phyloP scores from a whole-genome alignment of 2,113 vertebrate genomes.

The Dryoscopus gambensis region DNA sequence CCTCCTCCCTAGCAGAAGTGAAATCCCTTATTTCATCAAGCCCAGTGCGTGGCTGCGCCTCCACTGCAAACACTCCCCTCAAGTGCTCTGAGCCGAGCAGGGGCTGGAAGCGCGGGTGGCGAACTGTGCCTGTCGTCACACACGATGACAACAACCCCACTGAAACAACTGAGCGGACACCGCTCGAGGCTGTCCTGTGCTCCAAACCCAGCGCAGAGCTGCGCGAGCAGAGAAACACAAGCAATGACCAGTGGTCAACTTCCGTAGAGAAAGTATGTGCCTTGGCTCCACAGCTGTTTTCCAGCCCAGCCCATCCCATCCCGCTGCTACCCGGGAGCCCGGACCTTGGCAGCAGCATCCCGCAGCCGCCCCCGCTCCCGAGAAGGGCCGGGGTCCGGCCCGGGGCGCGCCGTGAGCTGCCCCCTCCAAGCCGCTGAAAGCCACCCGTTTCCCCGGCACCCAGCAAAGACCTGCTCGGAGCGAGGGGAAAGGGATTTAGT shows the following conservation, averaged over 20 bases:
- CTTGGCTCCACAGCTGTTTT: background rate
- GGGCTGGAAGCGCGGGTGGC: rapidly evolving
- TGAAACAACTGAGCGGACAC: background rate
- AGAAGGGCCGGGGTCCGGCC: background rate
- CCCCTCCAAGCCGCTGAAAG: background rate
- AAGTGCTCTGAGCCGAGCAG: background rate
- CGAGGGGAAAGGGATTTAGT: rapidly evolving
- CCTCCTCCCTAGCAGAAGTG: background rate
- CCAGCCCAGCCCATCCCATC: background rate
- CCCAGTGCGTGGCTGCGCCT: background rate
- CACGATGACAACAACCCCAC: rapidly evolving
- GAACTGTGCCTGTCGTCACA: background rate
- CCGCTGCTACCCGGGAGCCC: background rate
- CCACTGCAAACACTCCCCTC: background rate
- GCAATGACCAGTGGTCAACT: background rate
- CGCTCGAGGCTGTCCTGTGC: background rate
- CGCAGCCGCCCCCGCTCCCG: background rate
- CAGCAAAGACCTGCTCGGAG: background rate
- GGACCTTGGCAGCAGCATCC: background rate
- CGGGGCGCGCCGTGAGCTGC: rapidly evolving
- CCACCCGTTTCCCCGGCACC: rapidly evolving
- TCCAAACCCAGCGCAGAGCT: background rate
- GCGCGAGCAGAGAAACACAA: background rate
- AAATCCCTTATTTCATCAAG: background rate
- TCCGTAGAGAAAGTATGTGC: background rate